Base-by-base conservation (phyloP, 2,113 vertebrate genomes). In the Lycaon pictus region DNA sequence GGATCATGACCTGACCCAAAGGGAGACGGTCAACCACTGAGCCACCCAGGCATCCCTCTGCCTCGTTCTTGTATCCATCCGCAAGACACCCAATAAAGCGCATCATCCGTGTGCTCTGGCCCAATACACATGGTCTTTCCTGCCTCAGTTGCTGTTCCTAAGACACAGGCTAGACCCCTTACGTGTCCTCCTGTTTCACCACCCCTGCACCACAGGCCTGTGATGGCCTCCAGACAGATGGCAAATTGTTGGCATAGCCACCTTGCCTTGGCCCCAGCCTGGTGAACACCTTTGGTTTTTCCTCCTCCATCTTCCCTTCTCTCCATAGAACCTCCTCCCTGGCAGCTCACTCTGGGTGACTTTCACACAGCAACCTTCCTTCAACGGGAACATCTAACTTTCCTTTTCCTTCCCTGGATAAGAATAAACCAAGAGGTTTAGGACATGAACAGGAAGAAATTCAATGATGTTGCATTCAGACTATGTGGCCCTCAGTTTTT, bases 401-500 rank as follows among this genome's bases (percentile, higher is more conserved):
- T 17, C 23, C 56, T 85, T 86, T 29, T 71, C 35, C 83, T 85
- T 88, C 60, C 55, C 20, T 4, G 16, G 3, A 55, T 83, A 37
- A 90, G 82, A 67, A 82, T 67, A 23, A 53, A 37, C 84, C 12
- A 56, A 37, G 56, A 62, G 48, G 17, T 32, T 79, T 32, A 74
- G 60, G 25, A 56, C 1, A 0, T 22, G 25, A 80, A 25, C 60
- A 60, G 23, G n/a, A 92, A 67, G 84, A 37, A 86, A 58, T 51
- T 37, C 51, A 53, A 32, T 89, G 43, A 19, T 11, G 15, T 37
- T 82, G 23, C 16, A 32, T 69, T 87, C 82, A 60, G 5, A 19
- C 32, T 32, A 6, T 0, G 1, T 11, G 35, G 37, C 10, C 71
- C 13, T 32, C 12, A 27, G 0, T 27, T 15, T 27, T 51, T 86